Evolutionary conservation across 2,113 vertebrate genomes (phyloP), one percentile per base, ranked within the genome.

Genomic region (Xyliphius kryptos): DNA sequence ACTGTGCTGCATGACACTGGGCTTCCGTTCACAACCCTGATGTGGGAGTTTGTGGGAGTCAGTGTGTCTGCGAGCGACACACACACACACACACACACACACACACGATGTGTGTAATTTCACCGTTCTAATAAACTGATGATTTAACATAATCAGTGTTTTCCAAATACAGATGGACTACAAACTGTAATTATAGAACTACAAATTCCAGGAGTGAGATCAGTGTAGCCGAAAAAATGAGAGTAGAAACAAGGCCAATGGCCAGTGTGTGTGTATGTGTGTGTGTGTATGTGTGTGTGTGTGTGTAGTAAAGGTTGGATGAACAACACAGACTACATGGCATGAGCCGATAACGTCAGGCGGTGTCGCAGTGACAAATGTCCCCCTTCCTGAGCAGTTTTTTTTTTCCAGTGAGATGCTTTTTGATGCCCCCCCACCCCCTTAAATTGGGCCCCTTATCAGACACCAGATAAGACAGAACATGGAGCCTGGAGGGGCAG

Each of bases 321-420:
- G 49, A 68, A 61, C 41, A 26, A 57, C 70, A 66, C 71, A 72
- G 74, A 76, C 76, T 71, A 76, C 76, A 79, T 68, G 76, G 72
- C 60, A 64, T 65, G 51, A 74, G 74, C 66, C 47, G 83, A 83
- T 86, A 84, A 83, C 74, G 80, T 75, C 66, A 58, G 73, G 77
- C 71, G 74, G 82, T 75, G 80, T 82, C 72, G 68, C 12, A n/a
- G 68, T 85, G 86, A 88, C 86, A 86, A 88, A 88, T 83, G 82
- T 79, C 74, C 75, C 76, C 69, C 73, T 82, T 80, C 81, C 81
- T 81, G 77, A 73, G 74, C 74, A 63, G 73, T n/a, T n/a, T n/a
- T n/a, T n/a, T 38, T 58, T 74, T 74, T 69, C 60, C 79, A 73
- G 74, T 22, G 46, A 71, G 66, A 61, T 17, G 20, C 71, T 71